Conservation (phyloP, 2,797 vertebrate genomes). For the Girardinus metallicus region DNA sequence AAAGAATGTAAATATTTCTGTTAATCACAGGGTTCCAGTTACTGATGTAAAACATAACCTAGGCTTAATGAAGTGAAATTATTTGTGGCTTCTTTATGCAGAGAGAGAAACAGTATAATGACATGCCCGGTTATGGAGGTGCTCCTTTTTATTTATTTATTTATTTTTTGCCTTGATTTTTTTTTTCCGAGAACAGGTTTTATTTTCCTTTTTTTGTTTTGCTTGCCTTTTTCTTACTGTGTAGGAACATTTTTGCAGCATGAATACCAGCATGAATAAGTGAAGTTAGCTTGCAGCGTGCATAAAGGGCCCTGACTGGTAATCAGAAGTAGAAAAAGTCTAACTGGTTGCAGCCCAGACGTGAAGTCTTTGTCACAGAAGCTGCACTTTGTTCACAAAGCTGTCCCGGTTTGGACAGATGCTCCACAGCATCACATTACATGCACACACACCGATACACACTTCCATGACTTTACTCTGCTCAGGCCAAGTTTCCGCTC, state of each 20-base stretch:
- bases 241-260: not conserved
- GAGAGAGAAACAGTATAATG: not conserved
- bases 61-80: not conserved
- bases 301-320: not conserved
- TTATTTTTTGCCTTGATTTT: not conserved
- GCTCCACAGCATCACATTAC: not conserved
- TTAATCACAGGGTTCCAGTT: not conserved
- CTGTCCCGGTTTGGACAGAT: not conserved
- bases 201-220: not conserved
- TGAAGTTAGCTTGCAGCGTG: not conserved
- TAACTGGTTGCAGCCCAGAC: not conserved
- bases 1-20: not conserved
- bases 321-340: not conserved
- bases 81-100: not conserved
- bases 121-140: not conserved
- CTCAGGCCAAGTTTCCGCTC: not conserved
- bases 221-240: not conserved
- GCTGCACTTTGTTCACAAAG: not conserved
- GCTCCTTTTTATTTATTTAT: not conserved
- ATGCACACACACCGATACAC: not conserved
- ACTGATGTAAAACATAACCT: not conserved
- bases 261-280: not conserved
- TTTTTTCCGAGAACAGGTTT: not conserved
- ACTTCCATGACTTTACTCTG: not conserved
- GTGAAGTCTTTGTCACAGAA: not conserved